These are phyloP conservation scores for Steinernema khuongi DNA, from an alignment of 1,140 invertebrate species.

Conservation along the genomic window DNA sequence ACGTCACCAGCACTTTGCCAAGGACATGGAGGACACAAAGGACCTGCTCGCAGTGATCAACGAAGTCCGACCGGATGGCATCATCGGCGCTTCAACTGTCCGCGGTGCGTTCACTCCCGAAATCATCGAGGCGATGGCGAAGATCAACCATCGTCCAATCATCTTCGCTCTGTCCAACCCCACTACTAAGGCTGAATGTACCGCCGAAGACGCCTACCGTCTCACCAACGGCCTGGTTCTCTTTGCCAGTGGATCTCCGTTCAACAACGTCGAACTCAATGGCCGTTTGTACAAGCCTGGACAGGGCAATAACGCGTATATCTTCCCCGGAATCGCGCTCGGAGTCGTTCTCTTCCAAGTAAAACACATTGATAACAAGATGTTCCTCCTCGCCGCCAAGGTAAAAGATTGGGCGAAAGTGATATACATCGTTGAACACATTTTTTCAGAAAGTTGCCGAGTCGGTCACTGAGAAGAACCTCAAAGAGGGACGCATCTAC, in stretches of 20 bases:
- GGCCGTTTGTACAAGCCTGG: slow-evolving; percentile 78
- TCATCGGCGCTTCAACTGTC: slow-evolving; percentile 75
- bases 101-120: slow-evolving; percentile 79
- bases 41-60: slow-evolving; percentile 73
- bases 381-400: slow-evolving; percentile 83
- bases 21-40: slow-evolving; percentile 72
- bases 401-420: slow-evolving; percentile 62
- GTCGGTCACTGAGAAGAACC: slow-evolving; percentile 73
- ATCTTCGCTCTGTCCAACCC: slow-evolving; percentile 93
- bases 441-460: slow-evolving; percentile 70
- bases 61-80: slow-evolving; percentile 73
- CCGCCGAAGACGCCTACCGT: slow-evolving; percentile 80
- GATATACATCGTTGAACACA: slow-evolving; percentile 18
- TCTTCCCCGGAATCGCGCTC: slow-evolving; percentile 85
- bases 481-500: slow-evolving; percentile 80
- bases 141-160: slow-evolving; percentile 77
- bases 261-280: slow-evolving; percentile 71
- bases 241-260: slow-evolving; percentile 88
- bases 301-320: slow-evolving; percentile 93
- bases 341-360: slow-evolving; percentile 75
- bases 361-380: slow-evolving; percentile 78
- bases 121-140: slow-evolving; percentile 77
- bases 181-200: slow-evolving; percentile 89
- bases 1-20: slow-evolving; percentile 77
- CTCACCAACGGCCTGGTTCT: slow-evolving; percentile 78